Percentiles rank a stretch among this genome's conserved stretches.
Evolutionary conservation across 2,888 invertebrate species (phyloP).

Genomic region (Sesamia inferens): DNA sequence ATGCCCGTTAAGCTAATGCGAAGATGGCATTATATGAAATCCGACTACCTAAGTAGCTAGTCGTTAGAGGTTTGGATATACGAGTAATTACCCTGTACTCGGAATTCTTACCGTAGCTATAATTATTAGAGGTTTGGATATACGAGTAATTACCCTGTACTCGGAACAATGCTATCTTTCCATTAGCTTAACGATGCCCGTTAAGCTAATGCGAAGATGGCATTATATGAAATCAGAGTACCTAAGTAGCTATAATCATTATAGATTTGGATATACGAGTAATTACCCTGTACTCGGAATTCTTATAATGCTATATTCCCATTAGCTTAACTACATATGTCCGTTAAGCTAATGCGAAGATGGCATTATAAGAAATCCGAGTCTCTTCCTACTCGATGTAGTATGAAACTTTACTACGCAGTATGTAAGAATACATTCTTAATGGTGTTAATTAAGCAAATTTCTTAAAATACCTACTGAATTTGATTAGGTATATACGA

Average conservation of each 20-base stretch:
- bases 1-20: too few relatives aligned
- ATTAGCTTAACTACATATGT: too few relatives aligned
- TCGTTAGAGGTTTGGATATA: too few relatives aligned
- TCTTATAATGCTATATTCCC: background rate
- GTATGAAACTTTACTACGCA: constrained; percentile 76
- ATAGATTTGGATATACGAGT: background rate
- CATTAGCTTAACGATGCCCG: too few relatives aligned
- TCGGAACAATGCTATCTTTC: too few relatives aligned
- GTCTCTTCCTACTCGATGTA: constrained; percentile 19
- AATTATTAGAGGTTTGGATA: too few relatives aligned
- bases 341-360: too few relatives aligned
- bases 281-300: constrained; percentile 6
- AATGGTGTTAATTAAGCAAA: constrained; percentile 29
- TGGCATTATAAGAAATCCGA: too few relatives aligned
- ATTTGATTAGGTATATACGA: constrained; percentile 39
- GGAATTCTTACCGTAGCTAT: too few relatives aligned
- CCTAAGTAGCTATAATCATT: background rate
- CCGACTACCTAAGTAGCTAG: too few relatives aligned
- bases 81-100: too few relatives aligned
- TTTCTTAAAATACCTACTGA: constrained; percentile 42
- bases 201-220: constrained; percentile 12
- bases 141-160: background rate
- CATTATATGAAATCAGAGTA: background rate
- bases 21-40: too few relatives aligned
- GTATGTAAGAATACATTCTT: constrained; percentile 61